phyloP scores from a whole-genome alignment of 2,797 vertebrate genomes.

The Lepidocolaptes lacrymiger region DNA sequence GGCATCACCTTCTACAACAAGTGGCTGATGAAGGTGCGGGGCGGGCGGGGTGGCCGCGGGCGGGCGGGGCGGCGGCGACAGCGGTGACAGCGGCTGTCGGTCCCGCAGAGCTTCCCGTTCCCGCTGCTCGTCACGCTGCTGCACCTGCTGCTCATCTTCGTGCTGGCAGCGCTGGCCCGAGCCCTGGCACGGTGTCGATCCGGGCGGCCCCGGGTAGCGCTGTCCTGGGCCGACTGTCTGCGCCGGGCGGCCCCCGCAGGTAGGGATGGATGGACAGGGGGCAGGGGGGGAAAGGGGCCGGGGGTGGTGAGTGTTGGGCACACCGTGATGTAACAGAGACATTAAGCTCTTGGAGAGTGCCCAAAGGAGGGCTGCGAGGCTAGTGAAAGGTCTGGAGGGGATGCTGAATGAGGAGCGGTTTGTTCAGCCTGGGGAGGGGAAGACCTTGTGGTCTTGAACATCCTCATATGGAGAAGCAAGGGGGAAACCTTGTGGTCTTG shows the following conservation, averaged over 20 bases:
- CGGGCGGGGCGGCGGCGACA: neutral
- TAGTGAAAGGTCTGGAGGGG: neutral
- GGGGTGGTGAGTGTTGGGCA: accelerated
- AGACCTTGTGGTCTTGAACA: neutral
- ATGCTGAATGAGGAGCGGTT: neutral
- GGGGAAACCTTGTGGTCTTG: neutral
- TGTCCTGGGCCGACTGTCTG: constrained; percentile 86
- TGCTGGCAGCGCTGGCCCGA: constrained; percentile 82
- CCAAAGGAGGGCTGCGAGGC: neutral
- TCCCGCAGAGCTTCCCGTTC: constrained; percentile 87
- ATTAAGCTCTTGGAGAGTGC: neutral
- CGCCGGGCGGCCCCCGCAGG: constrained; percentile 88
- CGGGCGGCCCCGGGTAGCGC: constrained; percentile 81
- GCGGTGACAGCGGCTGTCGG: neutral
- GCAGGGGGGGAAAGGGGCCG: neutral
- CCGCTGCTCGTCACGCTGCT: constrained; percentile 92
- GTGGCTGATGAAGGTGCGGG: constrained; percentile 89
- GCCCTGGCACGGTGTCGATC: constrained; percentile 77
- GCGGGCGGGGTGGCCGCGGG: neutral
- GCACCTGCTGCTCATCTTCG: constrained; percentile 88
- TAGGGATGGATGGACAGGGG: constrained; percentile 17
- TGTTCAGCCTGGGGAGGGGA: neutral
- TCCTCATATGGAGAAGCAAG: neutral
- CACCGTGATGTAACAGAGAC: accelerated
- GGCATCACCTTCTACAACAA: constrained; percentile 98